Conservation (phyloP, 2,113 vertebrate species). For the Xyrauchen texanus region DNA sequence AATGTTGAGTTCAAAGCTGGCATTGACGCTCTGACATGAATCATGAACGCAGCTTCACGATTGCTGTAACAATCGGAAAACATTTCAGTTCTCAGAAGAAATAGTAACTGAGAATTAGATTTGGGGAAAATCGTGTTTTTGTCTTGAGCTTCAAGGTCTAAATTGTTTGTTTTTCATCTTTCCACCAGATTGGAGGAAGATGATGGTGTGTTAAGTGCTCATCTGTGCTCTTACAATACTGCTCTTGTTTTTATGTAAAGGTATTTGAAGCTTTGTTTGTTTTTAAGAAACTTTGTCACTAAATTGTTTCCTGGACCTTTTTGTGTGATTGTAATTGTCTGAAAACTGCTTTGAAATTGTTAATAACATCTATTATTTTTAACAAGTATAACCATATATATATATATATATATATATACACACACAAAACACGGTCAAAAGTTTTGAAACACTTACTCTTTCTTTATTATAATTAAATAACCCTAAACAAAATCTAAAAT, state of each 20-base stretch:
- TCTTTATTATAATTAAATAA: too few species aligned
- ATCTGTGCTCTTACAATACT: conserved; percentile 8
- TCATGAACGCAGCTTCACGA: too few species aligned
- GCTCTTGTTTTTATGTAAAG: background rate
- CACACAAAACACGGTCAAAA: too few species aligned
- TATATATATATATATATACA: too few species aligned
- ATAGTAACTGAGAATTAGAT: conserved; percentile 25
- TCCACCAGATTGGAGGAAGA: conserved; percentile 3
- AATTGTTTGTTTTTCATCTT: background rate
- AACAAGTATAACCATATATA: too few species aligned
- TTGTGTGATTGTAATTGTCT: conserved; percentile 13
- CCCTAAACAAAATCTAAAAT: too few species aligned
- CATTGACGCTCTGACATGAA: too few species aligned
- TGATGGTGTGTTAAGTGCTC: background rate
- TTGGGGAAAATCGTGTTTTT: conserved; percentile 34
- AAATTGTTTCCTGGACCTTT: conserved; percentile 9
- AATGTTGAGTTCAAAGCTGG: too few species aligned
- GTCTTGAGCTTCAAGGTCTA: background rate
- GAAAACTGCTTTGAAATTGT: conserved; percentile 30
- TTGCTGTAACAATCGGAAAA: too few species aligned
- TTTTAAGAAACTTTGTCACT: background rate
- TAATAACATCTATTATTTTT: conserved; percentile 8
- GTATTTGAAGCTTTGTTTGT: background rate
- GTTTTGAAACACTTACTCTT: too few species aligned
- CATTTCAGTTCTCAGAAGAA: too few species aligned